Percentiles rank a stretch among this genome's conserved stretches.
Conservation (phyloP, 2,113 vertebrate species). For the Carettochelys insculpta region DNA sequence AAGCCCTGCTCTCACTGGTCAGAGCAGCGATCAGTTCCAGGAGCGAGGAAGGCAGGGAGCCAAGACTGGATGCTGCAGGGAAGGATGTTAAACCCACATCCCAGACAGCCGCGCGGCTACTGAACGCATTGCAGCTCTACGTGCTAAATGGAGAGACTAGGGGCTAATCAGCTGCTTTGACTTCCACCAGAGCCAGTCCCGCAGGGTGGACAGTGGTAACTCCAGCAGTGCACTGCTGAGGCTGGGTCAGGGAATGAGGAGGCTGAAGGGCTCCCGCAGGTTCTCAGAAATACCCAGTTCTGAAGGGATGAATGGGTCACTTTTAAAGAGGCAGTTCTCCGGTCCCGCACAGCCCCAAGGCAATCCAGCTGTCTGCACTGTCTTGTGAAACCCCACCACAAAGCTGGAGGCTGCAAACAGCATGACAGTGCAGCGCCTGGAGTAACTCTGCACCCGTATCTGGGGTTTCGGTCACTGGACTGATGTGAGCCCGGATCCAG, state of each 20-base stretch:
- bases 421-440: background rate
- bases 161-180: background rate
- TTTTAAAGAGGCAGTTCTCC: background rate
- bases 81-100: background rate
- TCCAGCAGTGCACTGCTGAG: background rate
- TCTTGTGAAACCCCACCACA: background rate
- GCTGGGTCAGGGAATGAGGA: rapidly evolving
- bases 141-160: background rate
- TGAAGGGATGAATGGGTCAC: background rate
- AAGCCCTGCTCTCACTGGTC: background rate
- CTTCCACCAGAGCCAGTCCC: background rate
- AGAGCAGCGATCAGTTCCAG: background rate
- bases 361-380: background rate
- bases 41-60: background rate
- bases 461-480: background rate
- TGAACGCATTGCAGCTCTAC: too few relatives aligned
- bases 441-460: background rate
- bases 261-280: background rate
- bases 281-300: background rate
- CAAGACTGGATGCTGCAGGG: background rate
- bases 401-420: background rate
- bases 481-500: background rate
- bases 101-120: background rate
- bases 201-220: conserved; percentile 5
- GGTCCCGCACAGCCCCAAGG: too few relatives aligned